phyloP scores from a whole-genome alignment of 2,113 vertebrate species.

The Otolemur garnettii region DNA sequence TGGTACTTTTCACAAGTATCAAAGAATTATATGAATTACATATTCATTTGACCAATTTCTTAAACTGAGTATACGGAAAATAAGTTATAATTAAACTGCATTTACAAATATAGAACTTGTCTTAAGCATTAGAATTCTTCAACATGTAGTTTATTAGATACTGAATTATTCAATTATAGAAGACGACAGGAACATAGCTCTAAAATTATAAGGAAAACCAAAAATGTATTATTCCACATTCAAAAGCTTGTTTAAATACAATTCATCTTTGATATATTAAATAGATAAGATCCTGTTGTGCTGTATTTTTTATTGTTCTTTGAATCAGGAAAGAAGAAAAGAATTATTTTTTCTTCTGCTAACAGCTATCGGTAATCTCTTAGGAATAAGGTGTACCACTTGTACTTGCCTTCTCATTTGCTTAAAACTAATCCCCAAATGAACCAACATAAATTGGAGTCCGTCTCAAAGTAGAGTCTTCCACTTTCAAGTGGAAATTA shows the following conservation, averaged over 20 bases:
- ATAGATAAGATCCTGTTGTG: background rate
- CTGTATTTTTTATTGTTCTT: background rate
- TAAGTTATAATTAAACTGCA: constrained; percentile 11
- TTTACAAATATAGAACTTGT: constrained; percentile 34
- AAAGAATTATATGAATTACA: constrained; percentile 3
- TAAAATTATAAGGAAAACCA: constrained; percentile 55
- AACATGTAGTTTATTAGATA: constrained; percentile 46
- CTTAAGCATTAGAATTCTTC: constrained; percentile 15
- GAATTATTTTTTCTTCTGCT: constrained; percentile 32
- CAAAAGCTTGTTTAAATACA: constrained; percentile 15
- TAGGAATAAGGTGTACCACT: background rate
- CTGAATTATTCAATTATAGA: background rate
- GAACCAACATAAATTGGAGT: background rate
- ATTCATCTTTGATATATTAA: constrained; percentile 18
- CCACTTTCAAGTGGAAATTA: constrained; percentile 54
- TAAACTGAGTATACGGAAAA: background rate
- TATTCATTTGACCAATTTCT: constrained; percentile 22
- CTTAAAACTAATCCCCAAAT: constrained; percentile 1
- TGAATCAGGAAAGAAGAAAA: constrained; percentile 39
- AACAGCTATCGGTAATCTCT: background rate
- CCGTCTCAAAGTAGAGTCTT: constrained; percentile 14
- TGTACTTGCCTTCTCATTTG: background rate
- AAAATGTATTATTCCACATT: constrained; percentile 24
- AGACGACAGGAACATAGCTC: background rate
- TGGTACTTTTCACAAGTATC: constrained; percentile 41